A percentile compares a stretch with the other conserved stretches of the same genome.
phyloP scores from a whole-genome alignment of 92 coral and sea anemone species.

The Siderastrea siderea region DNA sequence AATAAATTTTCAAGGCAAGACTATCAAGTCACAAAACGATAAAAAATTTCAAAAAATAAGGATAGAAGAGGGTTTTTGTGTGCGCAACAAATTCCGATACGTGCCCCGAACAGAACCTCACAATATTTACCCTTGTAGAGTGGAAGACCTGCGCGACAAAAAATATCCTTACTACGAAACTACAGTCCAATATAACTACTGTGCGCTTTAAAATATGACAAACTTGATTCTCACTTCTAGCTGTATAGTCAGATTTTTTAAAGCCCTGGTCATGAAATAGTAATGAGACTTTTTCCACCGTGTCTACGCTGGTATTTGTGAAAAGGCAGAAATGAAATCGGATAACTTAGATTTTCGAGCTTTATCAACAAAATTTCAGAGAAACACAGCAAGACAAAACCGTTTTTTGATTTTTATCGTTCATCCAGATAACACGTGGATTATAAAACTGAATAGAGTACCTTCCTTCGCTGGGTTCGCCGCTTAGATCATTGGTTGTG shows the following conservation, averaged over 20 bases:
- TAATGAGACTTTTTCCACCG: constrained; percentile 22
- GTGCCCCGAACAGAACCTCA: background rate
- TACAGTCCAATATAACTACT: background rate
- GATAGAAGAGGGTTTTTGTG: background rate
- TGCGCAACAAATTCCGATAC: constrained; percentile 42
- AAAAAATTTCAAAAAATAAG: background rate
- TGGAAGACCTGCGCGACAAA: too few relatives aligned
- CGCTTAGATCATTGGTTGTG: constrained; percentile 41
- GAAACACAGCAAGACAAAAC: background rate
- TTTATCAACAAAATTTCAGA: background rate
- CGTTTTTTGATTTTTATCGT: too few relatives aligned
- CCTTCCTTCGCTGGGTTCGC: constrained; percentile 36
- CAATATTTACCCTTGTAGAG: background rate
- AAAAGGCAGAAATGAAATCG: background rate
- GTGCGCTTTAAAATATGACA: background rate
- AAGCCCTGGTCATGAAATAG: constrained; percentile 14
- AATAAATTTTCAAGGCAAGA: too few relatives aligned
- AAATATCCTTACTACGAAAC: background rate
- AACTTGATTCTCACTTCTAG: background rate
- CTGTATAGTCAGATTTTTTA: background rate
- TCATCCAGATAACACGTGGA: background rate
- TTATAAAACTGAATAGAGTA: background rate
- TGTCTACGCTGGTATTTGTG: background rate
- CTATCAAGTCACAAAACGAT: background rate
- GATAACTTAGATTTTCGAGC: background rate